A percentile compares a stretch with the other conserved stretches of the same genome.
Evolutionary conservation across 2,888 invertebrate genomes (phyloP).

Genomic region (Eupithecia inturbata): DNA sequence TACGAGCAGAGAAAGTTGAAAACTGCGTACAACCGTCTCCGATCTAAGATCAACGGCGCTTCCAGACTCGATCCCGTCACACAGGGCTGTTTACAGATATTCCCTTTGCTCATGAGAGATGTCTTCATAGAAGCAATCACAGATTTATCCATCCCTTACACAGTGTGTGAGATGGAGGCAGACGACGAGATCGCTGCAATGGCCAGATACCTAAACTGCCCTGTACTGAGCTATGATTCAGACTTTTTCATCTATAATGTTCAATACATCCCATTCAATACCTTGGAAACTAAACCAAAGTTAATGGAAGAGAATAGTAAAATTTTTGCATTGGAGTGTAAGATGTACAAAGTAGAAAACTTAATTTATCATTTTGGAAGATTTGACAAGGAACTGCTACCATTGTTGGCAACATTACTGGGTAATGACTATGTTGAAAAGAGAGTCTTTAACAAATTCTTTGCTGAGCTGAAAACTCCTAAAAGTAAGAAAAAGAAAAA

Average conservation of each 20-base stretch:
- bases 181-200: slow-evolving; percentile 94
- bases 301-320: slow-evolving; percentile 58
- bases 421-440: slow-evolving; percentile 95
- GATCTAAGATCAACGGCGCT: slow-evolving; percentile 85
- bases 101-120: slow-evolving; percentile 90
- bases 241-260: slow-evolving; percentile 96
- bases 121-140: slow-evolving; percentile 88
- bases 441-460: slow-evolving; percentile 88
- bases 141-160: slow-evolving; percentile 86
- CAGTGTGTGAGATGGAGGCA: slow-evolving; percentile 93
- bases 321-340: slow-evolving; percentile 84
- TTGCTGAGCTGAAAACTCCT: slow-evolving; percentile 85
- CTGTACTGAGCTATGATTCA: slow-evolving; percentile 96
- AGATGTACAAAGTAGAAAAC: slow-evolving; percentile 88
- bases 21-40: slow-evolving; percentile 85
- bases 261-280: slow-evolving; percentile 90
- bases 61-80: slow-evolving; percentile 82
- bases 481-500: slow-evolving; percentile 81
- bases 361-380: slow-evolving; percentile 87
- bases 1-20: slow-evolving; percentile 88
- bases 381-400: slow-evolving; percentile 87
- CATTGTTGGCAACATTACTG: slow-evolving; percentile 91
- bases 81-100: slow-evolving; percentile 83
- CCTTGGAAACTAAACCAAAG: slow-evolving; percentile 82
- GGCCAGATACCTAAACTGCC: slow-evolving; percentile 90